These are phyloP conservation scores for Gopherus flavomarginatus DNA, from an alignment of 2,113 vertebrate species.

Conservation along the genomic window DNA sequence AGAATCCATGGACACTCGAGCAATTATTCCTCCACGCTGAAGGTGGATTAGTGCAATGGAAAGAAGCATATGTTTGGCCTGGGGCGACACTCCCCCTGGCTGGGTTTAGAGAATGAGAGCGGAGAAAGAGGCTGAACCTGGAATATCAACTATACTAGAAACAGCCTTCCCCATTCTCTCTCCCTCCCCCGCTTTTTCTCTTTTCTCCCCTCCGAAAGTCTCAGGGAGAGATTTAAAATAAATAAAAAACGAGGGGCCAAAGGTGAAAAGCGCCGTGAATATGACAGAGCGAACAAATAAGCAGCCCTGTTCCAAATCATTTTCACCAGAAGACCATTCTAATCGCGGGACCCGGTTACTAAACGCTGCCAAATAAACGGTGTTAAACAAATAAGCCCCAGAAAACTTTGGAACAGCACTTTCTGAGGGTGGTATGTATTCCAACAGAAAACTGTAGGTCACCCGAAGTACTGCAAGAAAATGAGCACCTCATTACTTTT, in stretches of 20 bases:
- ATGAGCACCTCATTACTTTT: neutral
- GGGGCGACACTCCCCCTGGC: slow-evolving; percentile 98
- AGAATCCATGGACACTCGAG: slow-evolving; percentile 98
- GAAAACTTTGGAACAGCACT: slow-evolving; percentile 21
- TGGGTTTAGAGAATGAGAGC: slow-evolving; percentile 95
- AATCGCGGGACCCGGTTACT: neutral
- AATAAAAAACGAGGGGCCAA: neutral
- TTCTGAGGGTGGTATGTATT: neutral
- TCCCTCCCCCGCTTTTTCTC: slow-evolving; percentile 1
- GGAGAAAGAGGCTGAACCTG: slow-evolving; percentile 85
- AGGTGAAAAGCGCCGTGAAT: neutral
- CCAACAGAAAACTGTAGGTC: neutral
- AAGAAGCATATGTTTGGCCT: slow-evolving; percentile 99
- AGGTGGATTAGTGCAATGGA: slow-evolving; percentile 99
- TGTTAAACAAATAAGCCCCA: neutral
- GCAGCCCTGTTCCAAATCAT: neutral
- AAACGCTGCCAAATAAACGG: neutral
- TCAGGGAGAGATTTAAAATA: neutral
- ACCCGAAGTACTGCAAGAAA: neutral
- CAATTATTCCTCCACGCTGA: slow-evolving; percentile 99
- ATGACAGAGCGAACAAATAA: neutral
- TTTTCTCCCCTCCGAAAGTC: slow-evolving; percentile 37
- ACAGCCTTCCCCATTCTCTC: slow-evolving; percentile 67
- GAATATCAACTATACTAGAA: slow-evolving; percentile 89
- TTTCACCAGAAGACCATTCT: neutral